These are phyloP conservation scores for Chaetodon auriga DNA, from an alignment of 2,113 vertebrate species.

Conservation along the genomic window DNA sequence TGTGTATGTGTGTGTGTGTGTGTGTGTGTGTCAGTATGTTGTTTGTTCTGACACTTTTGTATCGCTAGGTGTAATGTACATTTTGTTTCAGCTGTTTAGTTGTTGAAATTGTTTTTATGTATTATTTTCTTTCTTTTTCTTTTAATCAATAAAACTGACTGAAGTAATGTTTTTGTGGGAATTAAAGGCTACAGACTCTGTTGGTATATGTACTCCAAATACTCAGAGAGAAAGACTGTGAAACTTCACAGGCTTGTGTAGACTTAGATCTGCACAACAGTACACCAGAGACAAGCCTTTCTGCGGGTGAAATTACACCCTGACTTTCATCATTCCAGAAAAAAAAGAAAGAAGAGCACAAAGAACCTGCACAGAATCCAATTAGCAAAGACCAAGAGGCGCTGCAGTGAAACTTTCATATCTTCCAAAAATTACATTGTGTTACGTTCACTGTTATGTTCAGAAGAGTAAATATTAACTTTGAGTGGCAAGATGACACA, in stretches of 20 bases:
- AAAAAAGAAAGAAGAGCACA: constrained; percentile 18
- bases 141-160: neutral
- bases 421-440: neutral
- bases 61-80: neutral
- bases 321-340: constrained; percentile 39
- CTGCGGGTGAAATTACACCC: constrained; percentile 22
- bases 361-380: constrained; percentile 27
- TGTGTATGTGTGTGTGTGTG: too few species aligned
- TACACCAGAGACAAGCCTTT: neutral
- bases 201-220: neutral
- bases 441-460: neutral
- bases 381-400: constrained; percentile 35
- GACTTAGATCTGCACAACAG: constrained; percentile 16
- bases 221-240: constrained; percentile 6
- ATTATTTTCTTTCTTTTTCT: too few species aligned
- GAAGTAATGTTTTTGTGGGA: neutral
- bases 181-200: neutral
- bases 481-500: neutral
- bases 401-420: constrained; percentile 1
- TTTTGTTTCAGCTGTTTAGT: too few species aligned
- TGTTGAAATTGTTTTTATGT: too few species aligned
- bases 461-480: neutral
- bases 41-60: neutral
- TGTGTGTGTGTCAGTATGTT: neutral
- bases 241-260: constrained; percentile 18